These are phyloP conservation scores for Colletes collaris DNA, from an alignment of 2,888 invertebrate species.

Conservation along the genomic window DNA sequence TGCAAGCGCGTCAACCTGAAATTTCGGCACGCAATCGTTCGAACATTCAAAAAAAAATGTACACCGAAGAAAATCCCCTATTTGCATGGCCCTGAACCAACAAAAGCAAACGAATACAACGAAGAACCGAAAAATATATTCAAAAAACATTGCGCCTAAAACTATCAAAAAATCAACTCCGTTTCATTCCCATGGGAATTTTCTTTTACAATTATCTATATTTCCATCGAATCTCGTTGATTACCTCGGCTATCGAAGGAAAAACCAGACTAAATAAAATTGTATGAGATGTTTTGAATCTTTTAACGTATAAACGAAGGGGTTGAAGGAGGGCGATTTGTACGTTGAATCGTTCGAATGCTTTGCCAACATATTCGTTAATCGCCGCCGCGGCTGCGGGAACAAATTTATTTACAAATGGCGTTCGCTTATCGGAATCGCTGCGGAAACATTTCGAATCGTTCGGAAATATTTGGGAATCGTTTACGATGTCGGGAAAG, in stretches of 20 bases:
- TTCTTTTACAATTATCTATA: not conserved
- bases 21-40: constrained; percentile 41
- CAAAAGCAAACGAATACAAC: not conserved
- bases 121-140: not conserved
- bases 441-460: not conserved
- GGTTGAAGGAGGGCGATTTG: not conserved
- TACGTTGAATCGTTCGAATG: not conserved
- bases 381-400: constrained; percentile 12
- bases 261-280: not conserved
- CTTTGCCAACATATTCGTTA: not conserved
- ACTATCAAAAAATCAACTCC: not conserved
- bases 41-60: constrained; percentile 22
- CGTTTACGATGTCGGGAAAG: constrained; percentile 17
- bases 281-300: not conserved
- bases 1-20: constrained; percentile 47
- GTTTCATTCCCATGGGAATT: not conserved
- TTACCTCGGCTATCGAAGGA: too few species aligned
- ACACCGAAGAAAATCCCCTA: constrained; percentile 6
- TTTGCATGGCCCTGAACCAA: too few species aligned
- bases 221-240: not conserved
- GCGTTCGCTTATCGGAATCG: constrained; percentile 61
- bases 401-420: constrained; percentile 80
- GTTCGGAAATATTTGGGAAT: not conserved
- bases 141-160: too few species aligned
- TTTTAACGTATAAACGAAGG: not conserved